Conservation (phyloP, 2,113 vertebrate genomes). For the Pseudois nayaur region DNA sequence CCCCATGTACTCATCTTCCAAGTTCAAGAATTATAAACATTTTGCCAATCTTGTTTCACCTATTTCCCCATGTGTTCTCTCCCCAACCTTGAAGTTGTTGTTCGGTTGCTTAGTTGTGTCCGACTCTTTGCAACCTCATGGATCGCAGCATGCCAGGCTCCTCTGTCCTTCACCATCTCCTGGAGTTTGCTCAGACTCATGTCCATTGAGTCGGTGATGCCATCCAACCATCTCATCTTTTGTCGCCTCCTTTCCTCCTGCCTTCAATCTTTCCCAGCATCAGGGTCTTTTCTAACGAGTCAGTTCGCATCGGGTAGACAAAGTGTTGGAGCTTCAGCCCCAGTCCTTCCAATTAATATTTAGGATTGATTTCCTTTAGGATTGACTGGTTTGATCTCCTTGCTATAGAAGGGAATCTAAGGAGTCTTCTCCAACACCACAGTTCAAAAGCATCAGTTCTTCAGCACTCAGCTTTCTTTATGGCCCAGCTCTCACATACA, state of each 20-base stretch:
- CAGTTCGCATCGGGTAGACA: background rate
- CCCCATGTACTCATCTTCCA: background rate
- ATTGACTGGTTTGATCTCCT: background rate
- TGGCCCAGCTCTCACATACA: background rate
- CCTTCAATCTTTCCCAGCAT: background rate
- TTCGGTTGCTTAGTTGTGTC: background rate
- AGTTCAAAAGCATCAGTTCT: background rate
- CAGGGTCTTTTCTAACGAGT: background rate
- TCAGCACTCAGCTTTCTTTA: background rate
- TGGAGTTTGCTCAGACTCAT: background rate
- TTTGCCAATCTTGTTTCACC: background rate
- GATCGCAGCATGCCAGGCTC: accelerated
- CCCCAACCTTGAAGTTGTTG: background rate
- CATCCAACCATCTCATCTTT: background rate
- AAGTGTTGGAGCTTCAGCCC: background rate
- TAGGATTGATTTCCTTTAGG: background rate
- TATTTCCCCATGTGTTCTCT: background rate
- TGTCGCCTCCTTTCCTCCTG: background rate
- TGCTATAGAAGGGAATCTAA: background rate
- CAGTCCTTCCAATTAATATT: background rate
- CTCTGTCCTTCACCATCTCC: background rate
- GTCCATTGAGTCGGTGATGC: background rate
- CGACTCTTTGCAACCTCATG: background rate
- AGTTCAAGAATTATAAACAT: background rate
- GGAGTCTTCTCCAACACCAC: background rate